phyloP scores from a whole-genome alignment of 2,113 vertebrate genomes.

The Triplophysa siluroides region DNA sequence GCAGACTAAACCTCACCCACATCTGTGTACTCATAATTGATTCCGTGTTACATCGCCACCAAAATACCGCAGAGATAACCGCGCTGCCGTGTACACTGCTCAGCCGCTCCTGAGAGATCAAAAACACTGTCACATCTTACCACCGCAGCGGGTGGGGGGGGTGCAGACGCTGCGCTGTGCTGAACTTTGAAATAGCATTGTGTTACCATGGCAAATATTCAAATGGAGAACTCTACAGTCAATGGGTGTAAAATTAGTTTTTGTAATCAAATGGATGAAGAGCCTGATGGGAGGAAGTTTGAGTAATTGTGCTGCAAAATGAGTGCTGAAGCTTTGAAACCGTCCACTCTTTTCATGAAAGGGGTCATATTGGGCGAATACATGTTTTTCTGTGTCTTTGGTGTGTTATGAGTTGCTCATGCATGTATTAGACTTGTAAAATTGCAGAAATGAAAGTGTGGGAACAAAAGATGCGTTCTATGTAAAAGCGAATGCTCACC shows the following conservation, averaged over 20 bases:
- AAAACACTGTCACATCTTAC: conserved; percentile 77
- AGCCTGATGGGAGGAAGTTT: neutral
- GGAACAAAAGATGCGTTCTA: too few species aligned
- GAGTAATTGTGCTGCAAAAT: neutral
- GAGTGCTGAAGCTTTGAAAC: neutral
- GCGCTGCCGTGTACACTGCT: conserved; percentile 61
- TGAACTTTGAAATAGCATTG: conserved; percentile 60
- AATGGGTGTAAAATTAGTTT: conserved; percentile 14
- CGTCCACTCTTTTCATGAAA: too few species aligned
- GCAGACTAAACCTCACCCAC: conserved; percentile 70
- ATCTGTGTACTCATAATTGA: conserved; percentile 78
- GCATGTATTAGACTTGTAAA: too few species aligned
- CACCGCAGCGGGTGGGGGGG: conserved; percentile 50
- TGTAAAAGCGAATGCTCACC: too few species aligned
- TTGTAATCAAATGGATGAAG: conserved; percentile 15
- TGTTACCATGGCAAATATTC: conserved; percentile 67
- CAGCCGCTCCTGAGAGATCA: conserved; percentile 67
- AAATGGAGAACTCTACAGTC: conserved; percentile 40
- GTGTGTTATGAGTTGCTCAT: too few species aligned
- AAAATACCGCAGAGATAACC: conserved; percentile 75
- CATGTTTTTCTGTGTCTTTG: too few species aligned
- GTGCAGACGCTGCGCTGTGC: conserved; percentile 60
- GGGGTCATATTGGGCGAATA: too few species aligned
- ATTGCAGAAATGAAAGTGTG: too few species aligned
- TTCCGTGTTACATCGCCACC: conserved; percentile 74